Base-by-base conservation (phyloP, 2,797 vertebrate genomes). In the Pangasius krempfi region DNA sequence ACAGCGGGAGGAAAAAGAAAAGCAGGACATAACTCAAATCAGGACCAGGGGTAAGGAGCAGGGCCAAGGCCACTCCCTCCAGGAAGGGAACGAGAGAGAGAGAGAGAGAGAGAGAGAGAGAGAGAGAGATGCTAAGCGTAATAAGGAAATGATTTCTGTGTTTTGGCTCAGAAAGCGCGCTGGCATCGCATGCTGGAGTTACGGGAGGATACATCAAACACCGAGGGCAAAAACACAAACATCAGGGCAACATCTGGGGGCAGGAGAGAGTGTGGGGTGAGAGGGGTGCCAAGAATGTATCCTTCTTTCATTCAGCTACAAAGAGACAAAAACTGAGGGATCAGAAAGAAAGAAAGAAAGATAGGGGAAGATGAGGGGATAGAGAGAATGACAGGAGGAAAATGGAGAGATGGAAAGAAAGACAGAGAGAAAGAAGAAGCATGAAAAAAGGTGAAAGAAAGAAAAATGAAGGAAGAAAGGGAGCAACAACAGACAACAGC, bases 21-120 rank as follows among this genome's bases (percentile, higher is more conserved):
- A 72, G 70, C 73, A 89, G 75, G 13, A 60, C 83, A 72, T 89
- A 89, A 33, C 52, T 80, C 78, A 37, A 86, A 89, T 91, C 85
- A 87, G 68, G 87, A 86, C 80, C 40, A 54, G 50, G 88, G 85
- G 75, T 83, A 84, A 82, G 47, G 86, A 91, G 78, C 75, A 47
- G 76, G 56, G 72, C 86, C 86, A 54, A 75, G 52, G 47, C 16
- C 87, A 56, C 66, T 33, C 66, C 66, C 30, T 33, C 66, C 5
- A 30, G n/a, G n/a, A 25, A 47, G 72, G 1, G 70, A 73, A 37
- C 40, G 33, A 10, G 70, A 73, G 70, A 44, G 70, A 44, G 72
- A 27, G 72, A 50, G 73, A 75, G 73, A 47, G 73, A 47, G 25
- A 22, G 73, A 27, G 73, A n/a, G 73, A 75, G 70, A 25, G 70